phyloP scores from a whole-genome alignment of 2,113 vertebrate genomes.

The Sinocyclocheilus grahami region DNA sequence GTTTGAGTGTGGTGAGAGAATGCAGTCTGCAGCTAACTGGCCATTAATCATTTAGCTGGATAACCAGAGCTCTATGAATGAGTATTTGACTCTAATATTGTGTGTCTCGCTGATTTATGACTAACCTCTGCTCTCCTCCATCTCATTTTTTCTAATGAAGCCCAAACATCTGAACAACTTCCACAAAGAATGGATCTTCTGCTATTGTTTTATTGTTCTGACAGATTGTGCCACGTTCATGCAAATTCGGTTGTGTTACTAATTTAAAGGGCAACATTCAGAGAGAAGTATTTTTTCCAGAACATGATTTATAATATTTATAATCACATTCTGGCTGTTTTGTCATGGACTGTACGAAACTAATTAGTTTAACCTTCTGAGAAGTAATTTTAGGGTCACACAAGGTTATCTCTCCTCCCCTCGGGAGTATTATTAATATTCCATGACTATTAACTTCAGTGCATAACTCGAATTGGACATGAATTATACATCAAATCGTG shows the following conservation, averaged over 20 bases:
- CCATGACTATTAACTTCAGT: neutral
- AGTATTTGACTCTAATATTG: slow-evolving; percentile 4
- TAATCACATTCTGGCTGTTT: neutral
- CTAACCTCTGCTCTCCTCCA: neutral
- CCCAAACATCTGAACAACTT: slow-evolving; percentile 1
- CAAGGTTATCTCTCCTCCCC: slow-evolving; percentile 10
- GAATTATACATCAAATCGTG: slow-evolving; percentile 2
- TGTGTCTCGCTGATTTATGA: neutral
- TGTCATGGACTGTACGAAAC: neutral
- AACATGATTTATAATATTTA: slow-evolving; percentile 21
- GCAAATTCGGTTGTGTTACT: neutral
- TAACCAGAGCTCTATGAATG: slow-evolving; percentile 31
- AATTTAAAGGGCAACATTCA: slow-evolving; percentile 35
- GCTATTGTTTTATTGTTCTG: neutral
- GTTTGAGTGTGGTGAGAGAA: neutral
- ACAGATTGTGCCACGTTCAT: neutral
- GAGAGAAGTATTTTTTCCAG: neutral
- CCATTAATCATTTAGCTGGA: slow-evolving; percentile 20
- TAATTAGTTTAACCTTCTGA: slow-evolving; percentile 17
- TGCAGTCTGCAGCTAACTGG: neutral
- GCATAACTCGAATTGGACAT: neutral
- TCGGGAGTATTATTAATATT: neutral
- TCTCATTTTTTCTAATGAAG: slow-evolving; percentile 31
- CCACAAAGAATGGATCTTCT: neutral
- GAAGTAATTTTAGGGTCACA: neutral